A percentile compares a stretch with the other conserved stretches of the same genome.
These are phyloP conservation scores for Argopecten irradians DNA, from an alignment of 1,140 invertebrate species.

Conservation along the genomic window DNA sequence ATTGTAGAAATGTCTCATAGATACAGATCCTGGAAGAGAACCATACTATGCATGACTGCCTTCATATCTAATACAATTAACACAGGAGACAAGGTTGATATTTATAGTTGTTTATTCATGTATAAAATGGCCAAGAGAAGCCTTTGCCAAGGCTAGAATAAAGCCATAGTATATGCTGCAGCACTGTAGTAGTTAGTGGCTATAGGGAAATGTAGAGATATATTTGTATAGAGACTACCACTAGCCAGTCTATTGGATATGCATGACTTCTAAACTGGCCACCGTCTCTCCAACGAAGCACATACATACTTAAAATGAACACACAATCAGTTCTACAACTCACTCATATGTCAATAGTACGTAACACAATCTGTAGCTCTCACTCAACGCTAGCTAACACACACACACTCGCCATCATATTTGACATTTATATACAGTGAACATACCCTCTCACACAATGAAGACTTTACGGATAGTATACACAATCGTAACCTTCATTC, in stretches of 20 bases:
- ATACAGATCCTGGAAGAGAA: no score
- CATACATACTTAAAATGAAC: slow-evolving; percentile 18
- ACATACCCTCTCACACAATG: not conserved
- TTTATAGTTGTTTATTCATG: slow-evolving; percentile 9
- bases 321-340: not conserved
- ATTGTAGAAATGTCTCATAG: no score
- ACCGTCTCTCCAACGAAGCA: not conserved
- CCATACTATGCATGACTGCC: no score
- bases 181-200: slow-evolving; percentile 13
- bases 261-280: not conserved
- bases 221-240: not conserved
- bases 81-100: not conserved
- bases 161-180: not conserved
- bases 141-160: not conserved
- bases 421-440: not conserved
- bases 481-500: not conserved
- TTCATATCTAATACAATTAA: no score
- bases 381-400: not conserved
- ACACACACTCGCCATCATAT: not conserved
- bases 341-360: not conserved
- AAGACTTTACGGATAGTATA: not conserved
- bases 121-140: not conserved
- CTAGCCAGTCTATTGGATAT: not conserved
- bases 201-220: not conserved
- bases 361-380: not conserved